Base-by-base conservation (phyloP, 1,140 invertebrate genomes). In the Drosophila carrolli region DNA sequence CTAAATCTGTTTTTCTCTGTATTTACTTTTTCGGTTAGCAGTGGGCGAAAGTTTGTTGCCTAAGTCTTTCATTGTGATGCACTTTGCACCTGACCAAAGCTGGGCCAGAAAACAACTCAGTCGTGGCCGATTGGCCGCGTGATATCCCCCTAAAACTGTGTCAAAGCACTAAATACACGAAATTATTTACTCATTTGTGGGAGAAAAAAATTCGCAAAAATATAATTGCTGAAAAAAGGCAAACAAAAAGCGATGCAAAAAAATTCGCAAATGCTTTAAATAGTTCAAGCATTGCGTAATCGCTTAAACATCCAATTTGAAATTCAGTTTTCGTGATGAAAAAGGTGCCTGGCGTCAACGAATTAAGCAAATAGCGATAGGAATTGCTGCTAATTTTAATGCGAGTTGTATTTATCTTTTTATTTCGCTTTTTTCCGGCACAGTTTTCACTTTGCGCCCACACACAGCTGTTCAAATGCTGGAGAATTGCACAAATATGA, bases 341-440 rank as follows among this genome's bases (percentile, higher is more conserved):
- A 80, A 81, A 81, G 75, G 68, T 72, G 67, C 74, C 75, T 75
- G 70, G 81, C 68, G 82, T 74, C 66, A 81, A 88, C 83, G 67
- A 75, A 88, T 86, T 86, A 88, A 82, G 81, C 75, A 86, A 86
- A 86, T 72, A 81, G 62, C 60, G 47, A 16, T 86, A 71, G 70
- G 54, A 68, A 78, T 72, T 81, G 74, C 57, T 76, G 32, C 38
- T 44, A 32, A 57, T 53, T 61, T 40, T 6, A 48, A 48, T n/a
- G 46, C 46, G 54, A 16, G 54, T 72, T 47, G 8, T 72, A 37
- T 40, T 44, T 14, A 48, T 37, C 44, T 27, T 14, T 66, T 23
- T 54, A 62, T n/a, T 48, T 48, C 16, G 29, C 29, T 43, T 63
- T 70, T 71, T 41, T 53, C 68, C 68, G 68, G 68, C 68, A 58